Base-by-base conservation (phyloP, 2,797 vertebrate species). In the Melanotaenia nigrans region DNA sequence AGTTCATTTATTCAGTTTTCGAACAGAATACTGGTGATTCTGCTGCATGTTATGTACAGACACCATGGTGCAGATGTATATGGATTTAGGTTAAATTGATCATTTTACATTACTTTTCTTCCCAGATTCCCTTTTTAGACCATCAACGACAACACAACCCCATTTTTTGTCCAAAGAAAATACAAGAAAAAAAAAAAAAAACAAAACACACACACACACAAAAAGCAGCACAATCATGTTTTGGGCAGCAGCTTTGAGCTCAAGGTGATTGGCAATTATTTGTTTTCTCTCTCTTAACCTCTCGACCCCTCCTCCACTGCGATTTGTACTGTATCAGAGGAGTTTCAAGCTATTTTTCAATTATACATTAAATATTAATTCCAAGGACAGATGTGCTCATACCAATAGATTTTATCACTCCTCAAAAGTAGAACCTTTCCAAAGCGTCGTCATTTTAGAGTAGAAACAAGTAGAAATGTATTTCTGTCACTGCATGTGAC, bases 281-380 rank as follows among this genome's bases (percentile, higher is more conserved):
- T 63, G 65, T 61, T 74, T 68, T 61, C 3, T 62, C 65, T 72
- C 71, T 56, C 60, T 83, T 76, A 73, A 82, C 78, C 83, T 78
- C 59, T 45, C 53, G 47, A 83, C 71, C 78, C 65, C 72, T 40
- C 68, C 65, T 71, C 66, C 68, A 40, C 10, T 61, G 22, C 56
- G 38, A 63, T 86, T 74, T 28, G 33, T 22, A 24, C 30, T 69
- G 18, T 61, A 71, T 32, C 33, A 13, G 12, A 82, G 36, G 62
- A 74, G 61, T 81, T 84, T 79, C 49, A 71, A 81, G 64, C 55
- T 68, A 77, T 81, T 82, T 81, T 45, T 68, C 73, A 79, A 84
- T 60, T 71, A 2, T 55, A 38, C 20, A 74, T 77, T 62, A 68
- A 82, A 80, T 69, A 73, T 81, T 71, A 60, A 80, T 57, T 77